phyloP scores from a whole-genome alignment of 2,888 invertebrate species.

The Mystacides longicornis region DNA sequence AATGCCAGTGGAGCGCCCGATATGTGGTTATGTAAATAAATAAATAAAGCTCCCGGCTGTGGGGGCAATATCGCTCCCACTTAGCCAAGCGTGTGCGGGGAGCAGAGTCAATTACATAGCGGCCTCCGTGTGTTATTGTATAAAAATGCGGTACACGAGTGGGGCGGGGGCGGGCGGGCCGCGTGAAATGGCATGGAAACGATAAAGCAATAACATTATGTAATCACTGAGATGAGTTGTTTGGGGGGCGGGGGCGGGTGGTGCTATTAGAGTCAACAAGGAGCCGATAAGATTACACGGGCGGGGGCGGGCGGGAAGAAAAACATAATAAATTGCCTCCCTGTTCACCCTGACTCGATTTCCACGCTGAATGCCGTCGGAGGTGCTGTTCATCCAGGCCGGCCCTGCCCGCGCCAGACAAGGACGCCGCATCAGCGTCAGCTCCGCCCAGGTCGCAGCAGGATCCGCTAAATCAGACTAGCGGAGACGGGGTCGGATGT shows the following conservation, averaged over 20 bases:
- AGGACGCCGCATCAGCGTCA: too few relatives aligned
- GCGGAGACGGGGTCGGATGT: background rate
- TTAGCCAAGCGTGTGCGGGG: too few relatives aligned
- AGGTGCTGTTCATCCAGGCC: too few relatives aligned
- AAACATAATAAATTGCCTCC: conserved; percentile 7
- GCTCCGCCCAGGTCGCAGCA: conserved; percentile 24
- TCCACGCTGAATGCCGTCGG: background rate
- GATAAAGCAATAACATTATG: conserved; percentile 2
- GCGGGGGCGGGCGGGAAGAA: background rate
- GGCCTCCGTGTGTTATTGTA: background rate
- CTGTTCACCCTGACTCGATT: conserved; percentile 1
- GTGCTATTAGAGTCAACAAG: conserved; percentile 1
- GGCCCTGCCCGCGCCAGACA: too few relatives aligned
- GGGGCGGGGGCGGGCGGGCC: too few relatives aligned
- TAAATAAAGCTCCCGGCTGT: too few relatives aligned
- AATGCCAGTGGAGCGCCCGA: too few relatives aligned
- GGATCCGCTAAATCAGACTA: conserved; percentile 22
- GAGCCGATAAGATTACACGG: background rate
- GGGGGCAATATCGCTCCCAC: too few relatives aligned
- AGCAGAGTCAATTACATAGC: too few relatives aligned
- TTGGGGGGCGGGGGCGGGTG: background rate
- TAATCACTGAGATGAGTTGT: conserved; percentile 1
- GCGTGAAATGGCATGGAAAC: conserved; percentile 1
- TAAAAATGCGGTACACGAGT: background rate
- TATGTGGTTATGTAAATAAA: too few relatives aligned